Evolutionary conservation across 1,140 invertebrate species (phyloP), one percentile per base, ranked within the genome.

Genomic region (Metopolophium dirhodum): DNA sequence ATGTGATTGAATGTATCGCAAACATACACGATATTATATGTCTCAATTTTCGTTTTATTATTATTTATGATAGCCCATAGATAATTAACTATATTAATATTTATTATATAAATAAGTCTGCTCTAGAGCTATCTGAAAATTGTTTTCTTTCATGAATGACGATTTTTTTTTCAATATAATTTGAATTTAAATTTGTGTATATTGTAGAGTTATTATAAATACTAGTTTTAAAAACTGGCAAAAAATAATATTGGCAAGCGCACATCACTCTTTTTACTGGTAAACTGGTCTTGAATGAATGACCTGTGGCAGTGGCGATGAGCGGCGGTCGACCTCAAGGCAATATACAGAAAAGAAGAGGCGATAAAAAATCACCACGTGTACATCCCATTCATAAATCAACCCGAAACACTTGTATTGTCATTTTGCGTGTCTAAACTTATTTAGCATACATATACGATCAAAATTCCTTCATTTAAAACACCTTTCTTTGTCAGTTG

Each of bases 201-300:
- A 18, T 35, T 51, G 4, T 89, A 89, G 26, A 47, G 23, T 51
- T 49, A 35, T 54, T 23, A 88, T 57, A 90, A 41, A 61, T 61
- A 45, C 51, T 57, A 37, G 88, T 89, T 51, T 37, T 23, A n/a
- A 57, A 57, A 61, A 45, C 18, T 57, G 41, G 26, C 26, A 30
- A 68, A 68, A 61, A 49, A 26, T 41, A 37, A 26, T 37, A 89
- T 89, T 89, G 49, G 87, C 49, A 54, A 88, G n/a, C 47, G 2
- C 47, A 51, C 37, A 57, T 90, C 54, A 68, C 54, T 90, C 8
- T 90, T 90, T 68, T 90, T 90, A 45, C 37, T 30, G 0, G 54
- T 57, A 68, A 90, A 90, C 57, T 68, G 89, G 89, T 90, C 89
- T 61, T 90, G 89, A 90, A 90, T 90, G 89, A 90, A 90, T 45